Base-by-base conservation (phyloP, 2,888 invertebrate genomes). In the Anthophora plumipes region DNA sequence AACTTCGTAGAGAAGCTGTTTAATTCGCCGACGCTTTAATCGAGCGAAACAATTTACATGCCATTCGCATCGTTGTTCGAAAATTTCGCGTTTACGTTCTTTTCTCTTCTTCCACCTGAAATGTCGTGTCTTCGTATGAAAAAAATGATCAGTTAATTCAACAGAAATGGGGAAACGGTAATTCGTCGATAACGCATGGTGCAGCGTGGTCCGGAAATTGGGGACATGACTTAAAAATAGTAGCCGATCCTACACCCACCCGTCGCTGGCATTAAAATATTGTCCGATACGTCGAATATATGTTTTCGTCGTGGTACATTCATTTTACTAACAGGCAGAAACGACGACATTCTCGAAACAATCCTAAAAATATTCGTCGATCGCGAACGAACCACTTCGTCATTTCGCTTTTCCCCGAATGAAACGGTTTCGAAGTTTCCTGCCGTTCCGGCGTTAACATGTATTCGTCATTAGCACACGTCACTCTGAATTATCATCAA, bases 171-270 rank as follows among this genome's bases (percentile, higher is more conserved):
- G 57, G 14, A 46, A 67, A 37, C 59, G 14, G 37, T 22, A 57
- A 64, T 69, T 74, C 60, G 52, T 50, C 41, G 77, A 79, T 82
- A 74, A 52, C n/a, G 63, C 67, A 60, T n/a, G 31, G 41, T 66
- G 82, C 69, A 71, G 14, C 59, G 39, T 46, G 31, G 57, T 50
- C 48, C 55, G 22, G 70, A 78, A 84, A 83, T 71, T 48, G 71
- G 17, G 80, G 80, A 64, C 80, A 52, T n/a, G 79, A 48, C 48
- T 66, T 83, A 80, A 74, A 84, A 84, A 84, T 84, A 84, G 77
- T 57, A 31, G 20, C 14, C 61, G 71, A 69, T 69, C 60, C 64
- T 60, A 59, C 55, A 20, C 50, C 71, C 68, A 39, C 50, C 46
- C 37, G 43, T 63, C 54, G 1, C 12, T 39, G 67, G 67, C 75